Evolutionary conservation across 2,113 vertebrate genomes (phyloP).

Genomic region (Marmota monax): DNA sequence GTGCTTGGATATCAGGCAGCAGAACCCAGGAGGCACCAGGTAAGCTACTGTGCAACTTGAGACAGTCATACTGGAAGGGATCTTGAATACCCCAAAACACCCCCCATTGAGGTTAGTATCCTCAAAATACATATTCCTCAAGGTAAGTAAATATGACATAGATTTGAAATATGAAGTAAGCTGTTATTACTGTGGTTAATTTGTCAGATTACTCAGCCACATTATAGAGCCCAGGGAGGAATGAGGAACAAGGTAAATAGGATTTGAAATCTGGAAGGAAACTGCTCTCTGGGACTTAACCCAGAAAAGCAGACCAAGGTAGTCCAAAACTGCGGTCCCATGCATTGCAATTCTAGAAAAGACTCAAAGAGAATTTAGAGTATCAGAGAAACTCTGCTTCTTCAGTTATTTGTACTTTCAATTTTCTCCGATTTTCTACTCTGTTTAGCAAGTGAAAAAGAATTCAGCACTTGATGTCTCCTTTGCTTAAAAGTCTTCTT

Average conservation of each 20-base stretch:
- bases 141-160: background rate
- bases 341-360: background rate
- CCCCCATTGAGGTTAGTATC: background rate
- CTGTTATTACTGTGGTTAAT: background rate
- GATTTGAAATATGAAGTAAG: background rate
- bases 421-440: background rate
- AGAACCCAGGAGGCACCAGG: background rate
- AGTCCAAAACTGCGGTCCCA: background rate
- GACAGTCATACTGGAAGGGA: background rate
- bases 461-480: background rate
- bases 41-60: background rate
- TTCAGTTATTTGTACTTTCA: background rate
- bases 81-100: background rate
- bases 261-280: background rate
- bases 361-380: background rate
- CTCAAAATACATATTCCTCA: background rate
- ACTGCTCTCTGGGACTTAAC: background rate
- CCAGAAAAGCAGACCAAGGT: background rate
- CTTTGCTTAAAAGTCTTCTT: background rate
- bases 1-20: background rate
- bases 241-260: background rate
- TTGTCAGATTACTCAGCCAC: background rate
- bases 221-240: background rate
- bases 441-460: background rate
- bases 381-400: background rate